A percentile compares a stretch with the other conserved stretches of the same genome.
phyloP scores from a whole-genome alignment of 2,888 invertebrate genomes.

The Theodoxus fluviatilis region DNA sequence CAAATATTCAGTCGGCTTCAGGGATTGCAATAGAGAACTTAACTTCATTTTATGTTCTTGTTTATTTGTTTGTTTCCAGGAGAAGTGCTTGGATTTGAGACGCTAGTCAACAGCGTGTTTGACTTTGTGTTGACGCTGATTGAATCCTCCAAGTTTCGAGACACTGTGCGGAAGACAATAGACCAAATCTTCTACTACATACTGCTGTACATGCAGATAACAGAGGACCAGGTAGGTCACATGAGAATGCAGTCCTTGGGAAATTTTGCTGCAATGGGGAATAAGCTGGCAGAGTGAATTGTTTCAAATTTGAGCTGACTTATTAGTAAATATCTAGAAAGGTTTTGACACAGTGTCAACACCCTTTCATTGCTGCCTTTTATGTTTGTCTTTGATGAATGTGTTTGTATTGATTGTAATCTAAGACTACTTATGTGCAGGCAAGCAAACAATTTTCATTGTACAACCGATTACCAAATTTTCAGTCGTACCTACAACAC shows the following conservation, averaged over 20 bases:
- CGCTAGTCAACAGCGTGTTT: slow-evolving; percentile 74
- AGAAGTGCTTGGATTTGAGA: slow-evolving; percentile 73
- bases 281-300: not conserved
- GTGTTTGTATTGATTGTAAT: no score
- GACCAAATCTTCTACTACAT: slow-evolving; percentile 75
- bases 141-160: slow-evolving; percentile 70
- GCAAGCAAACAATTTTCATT: no score
- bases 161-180: slow-evolving; percentile 71
- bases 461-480: no score
- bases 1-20: not conserved
- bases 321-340: not conserved
- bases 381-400: no score
- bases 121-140: slow-evolving; percentile 75
- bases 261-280: no score
- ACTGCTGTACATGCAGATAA: slow-evolving; percentile 76
- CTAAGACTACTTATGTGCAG: no score
- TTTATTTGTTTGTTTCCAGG: slow-evolving; percentile 64
- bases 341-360: not conserved
- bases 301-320: not conserved
- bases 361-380: no score
- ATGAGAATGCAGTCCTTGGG: not conserved
- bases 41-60: not conserved
- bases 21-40: no score
- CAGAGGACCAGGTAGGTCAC: slow-evolving; percentile 71
- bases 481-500: no score